Conservation (phyloP, 1,140 invertebrate species). For the Monomorium pharaonis region DNA sequence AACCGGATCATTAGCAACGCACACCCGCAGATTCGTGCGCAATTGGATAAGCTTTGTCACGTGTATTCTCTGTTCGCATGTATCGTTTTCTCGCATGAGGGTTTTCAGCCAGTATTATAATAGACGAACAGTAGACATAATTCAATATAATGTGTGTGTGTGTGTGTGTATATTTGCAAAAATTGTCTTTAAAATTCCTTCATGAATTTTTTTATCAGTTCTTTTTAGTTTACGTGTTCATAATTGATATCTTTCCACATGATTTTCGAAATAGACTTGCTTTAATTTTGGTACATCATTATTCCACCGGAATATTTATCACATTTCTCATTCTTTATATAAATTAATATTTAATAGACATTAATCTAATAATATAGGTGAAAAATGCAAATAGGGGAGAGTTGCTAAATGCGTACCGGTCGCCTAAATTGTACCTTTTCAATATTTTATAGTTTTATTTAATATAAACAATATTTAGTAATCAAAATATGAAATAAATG, state of each 20-base stretch:
- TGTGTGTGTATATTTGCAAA: background rate
- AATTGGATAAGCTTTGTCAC: conserved; percentile 11
- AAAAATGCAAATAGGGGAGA: background rate
- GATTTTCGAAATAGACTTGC: no score
- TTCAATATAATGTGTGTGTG: background rate
- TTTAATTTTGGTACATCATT: no score
- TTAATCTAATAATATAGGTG: background rate
- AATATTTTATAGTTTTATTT: no score
- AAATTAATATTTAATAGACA: background rate
- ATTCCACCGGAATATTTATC: background rate
- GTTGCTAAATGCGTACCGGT: no score
- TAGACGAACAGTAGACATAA: background rate
- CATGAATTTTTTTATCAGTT: no score
- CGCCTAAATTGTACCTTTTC: no score
- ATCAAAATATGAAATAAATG: no score
- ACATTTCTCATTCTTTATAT: background rate
- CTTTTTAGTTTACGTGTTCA: no score
- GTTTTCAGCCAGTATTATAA: background rate
- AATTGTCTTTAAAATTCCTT: no score
- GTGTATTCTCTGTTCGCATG: background rate
- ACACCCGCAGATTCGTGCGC: conserved; percentile 24
- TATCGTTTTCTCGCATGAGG: background rate
- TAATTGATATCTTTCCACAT: no score
- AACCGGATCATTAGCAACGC: conserved; percentile 45
- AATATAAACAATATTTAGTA: no score